Evolutionary conservation across 92 coral and sea anemone genomes (phyloP).

Genomic region (Palythoa heliodiscus): DNA sequence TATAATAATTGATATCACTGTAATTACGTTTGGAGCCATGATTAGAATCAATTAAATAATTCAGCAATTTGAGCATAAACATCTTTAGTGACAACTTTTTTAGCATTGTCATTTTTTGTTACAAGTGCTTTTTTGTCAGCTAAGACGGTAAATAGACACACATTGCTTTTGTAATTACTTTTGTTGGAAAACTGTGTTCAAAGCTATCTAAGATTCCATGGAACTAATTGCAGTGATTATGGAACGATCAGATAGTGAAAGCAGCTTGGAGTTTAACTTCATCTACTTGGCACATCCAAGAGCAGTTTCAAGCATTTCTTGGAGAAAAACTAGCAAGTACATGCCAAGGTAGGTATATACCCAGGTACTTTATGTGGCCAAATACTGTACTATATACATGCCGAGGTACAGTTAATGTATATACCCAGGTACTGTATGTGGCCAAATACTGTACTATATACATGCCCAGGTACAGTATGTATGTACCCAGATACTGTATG

Average conservation of each 20-base stretch:
- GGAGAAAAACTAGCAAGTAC: constrained; percentile 96
- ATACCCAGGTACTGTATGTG: no score
- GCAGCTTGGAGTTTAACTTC: constrained; percentile 73
- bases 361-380: no score
- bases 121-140: background rate
- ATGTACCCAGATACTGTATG: no score
- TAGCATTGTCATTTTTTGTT: background rate
- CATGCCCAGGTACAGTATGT: no score
- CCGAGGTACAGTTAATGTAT: no score
- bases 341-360: constrained; percentile 74
- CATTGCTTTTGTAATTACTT: background rate
- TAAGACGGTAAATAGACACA: background rate
- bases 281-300: constrained; percentile 91
- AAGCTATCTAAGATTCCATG: background rate
- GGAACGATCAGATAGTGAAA: background rate
- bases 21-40: no score
- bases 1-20: no score
- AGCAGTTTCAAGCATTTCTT: constrained; percentile 89
- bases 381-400: no score
- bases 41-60: no score
- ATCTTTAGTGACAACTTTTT: background rate
- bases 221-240: constrained; percentile 45
- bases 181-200: background rate
- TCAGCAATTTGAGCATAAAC: no score
- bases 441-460: no score